phyloP scores from a whole-genome alignment of 2,888 invertebrate genomes.

The Odontomyia ornata region DNA sequence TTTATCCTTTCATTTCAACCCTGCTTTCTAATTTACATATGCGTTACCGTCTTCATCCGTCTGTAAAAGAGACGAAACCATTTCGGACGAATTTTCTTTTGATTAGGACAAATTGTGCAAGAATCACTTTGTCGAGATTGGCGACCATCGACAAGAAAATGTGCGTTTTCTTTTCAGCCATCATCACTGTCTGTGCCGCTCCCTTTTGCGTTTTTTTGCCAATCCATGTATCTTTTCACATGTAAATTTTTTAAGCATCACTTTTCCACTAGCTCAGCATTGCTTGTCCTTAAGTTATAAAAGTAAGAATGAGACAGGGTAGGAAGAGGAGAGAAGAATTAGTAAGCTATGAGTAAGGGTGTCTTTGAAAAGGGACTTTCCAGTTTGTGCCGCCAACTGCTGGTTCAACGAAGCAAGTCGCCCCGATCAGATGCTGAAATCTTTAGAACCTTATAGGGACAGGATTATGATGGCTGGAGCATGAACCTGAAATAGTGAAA shows the following conservation, averaged over 20 bases:
- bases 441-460: constrained; percentile 4
- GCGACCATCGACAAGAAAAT: background rate
- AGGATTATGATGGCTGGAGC: background rate
- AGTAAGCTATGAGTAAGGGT: background rate
- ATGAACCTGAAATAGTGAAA: background rate
- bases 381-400: background rate
- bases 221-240: constrained; percentile 12
- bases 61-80: background rate
- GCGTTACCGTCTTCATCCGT: background rate
- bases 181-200: background rate
- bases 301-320: background rate
- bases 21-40: background rate
- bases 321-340: too few relatives aligned
- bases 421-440: constrained; percentile 3
- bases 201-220: background rate
- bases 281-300: background rate
- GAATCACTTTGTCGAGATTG: constrained; percentile 10
- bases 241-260: constrained; percentile 12
- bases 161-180: background rate
- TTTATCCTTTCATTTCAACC: background rate
- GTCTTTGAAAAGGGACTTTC: background rate
- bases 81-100: constrained; percentile 6
- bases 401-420: background rate
- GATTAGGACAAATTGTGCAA: constrained; percentile 23
- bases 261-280: background rate